Conservation (phyloP, 2,888 invertebrate genomes). For the Ashinkailepas kermadecensis region DNA sequence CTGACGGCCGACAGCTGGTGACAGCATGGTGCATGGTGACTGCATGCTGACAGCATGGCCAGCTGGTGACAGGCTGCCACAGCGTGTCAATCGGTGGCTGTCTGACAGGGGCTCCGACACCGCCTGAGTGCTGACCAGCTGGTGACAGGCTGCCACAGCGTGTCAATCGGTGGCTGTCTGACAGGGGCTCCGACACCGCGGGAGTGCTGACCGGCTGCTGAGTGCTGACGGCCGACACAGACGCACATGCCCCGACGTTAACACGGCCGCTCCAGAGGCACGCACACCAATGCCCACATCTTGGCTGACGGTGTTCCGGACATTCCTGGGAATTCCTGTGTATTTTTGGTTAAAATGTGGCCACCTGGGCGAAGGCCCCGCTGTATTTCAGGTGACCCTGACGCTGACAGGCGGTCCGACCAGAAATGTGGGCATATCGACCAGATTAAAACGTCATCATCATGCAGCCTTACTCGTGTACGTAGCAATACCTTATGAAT, state of each 20-base stretch:
- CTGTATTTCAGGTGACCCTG: conserved; percentile 25
- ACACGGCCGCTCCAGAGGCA: too few relatives aligned
- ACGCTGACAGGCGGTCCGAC: not conserved
- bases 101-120: too few relatives aligned
- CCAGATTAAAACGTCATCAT: conserved; percentile 13
- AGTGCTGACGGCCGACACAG: not conserved
- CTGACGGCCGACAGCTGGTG: too few relatives aligned
- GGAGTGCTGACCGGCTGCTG: not conserved
- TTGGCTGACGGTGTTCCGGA: not conserved
- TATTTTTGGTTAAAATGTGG: not conserved
- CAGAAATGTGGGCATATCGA: not conserved
- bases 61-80: not conserved
- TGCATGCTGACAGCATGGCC: too few relatives aligned
- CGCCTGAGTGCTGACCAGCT: too few relatives aligned
- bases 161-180: conserved; percentile 16
- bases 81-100: conserved; percentile 21
- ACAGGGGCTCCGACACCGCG: too few relatives aligned
- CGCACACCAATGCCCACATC: not conserved
- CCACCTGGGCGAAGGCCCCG: not conserved
- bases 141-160: not conserved
- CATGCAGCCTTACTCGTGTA: not conserved
- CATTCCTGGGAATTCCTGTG: not conserved
- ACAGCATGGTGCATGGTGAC: too few relatives aligned
- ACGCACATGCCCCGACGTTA: too few relatives aligned
- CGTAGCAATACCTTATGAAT: not conserved